Evolutionary conservation across 2,888 invertebrate genomes (phyloP).

Genomic region (Drosophila anomelani): DNA sequence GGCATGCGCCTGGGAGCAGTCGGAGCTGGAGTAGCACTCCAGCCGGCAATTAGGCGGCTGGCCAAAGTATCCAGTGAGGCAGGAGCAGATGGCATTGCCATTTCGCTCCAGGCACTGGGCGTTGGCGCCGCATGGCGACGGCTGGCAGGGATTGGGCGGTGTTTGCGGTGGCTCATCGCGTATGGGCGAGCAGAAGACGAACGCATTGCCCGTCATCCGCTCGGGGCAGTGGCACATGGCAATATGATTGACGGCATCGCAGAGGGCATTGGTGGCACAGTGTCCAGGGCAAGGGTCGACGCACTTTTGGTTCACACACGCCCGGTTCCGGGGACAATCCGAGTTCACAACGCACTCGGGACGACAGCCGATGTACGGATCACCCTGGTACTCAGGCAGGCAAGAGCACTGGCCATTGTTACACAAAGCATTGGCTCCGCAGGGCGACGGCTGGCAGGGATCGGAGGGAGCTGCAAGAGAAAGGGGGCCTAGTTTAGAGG

Average conservation of each 20-base stretch:
- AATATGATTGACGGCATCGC: conserved; percentile 91
- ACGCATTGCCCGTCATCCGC: conserved; percentile 90
- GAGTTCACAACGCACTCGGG: conserved; percentile 93
- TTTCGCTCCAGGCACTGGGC: conserved; percentile 88
- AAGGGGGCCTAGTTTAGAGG: conserved; percentile 20
- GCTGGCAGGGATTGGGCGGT: conserved; percentile 87
- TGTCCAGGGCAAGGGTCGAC: conserved; percentile 93
- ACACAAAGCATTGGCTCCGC: conserved; percentile 91
- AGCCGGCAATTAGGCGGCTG: conserved; percentile 90
- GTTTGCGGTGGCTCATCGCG: conserved; percentile 81
- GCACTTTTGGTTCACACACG: conserved; percentile 92
- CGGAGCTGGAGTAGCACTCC: conserved; percentile 90
- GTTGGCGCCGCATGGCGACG: conserved; percentile 89
- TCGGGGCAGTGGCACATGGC: conserved; percentile 88
- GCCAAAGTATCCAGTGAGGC: conserved; percentile 88
- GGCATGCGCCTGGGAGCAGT: conserved; percentile 88
- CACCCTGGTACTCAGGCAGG: conserved; percentile 90
- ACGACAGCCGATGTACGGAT: conserved; percentile 91
- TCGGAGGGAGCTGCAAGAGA: conserved; percentile 83
- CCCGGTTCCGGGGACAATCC: conserved; percentile 91
- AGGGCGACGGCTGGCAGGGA: conserved; percentile 91
- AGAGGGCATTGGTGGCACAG: conserved; percentile 91
- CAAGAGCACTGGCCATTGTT: conserved; percentile 90
- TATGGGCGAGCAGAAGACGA: conserved; percentile 87
- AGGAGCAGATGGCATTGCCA: conserved; percentile 88